phyloP scores from a whole-genome alignment of 2,888 invertebrate genomes.

The Trachelus troglodyta region DNA sequence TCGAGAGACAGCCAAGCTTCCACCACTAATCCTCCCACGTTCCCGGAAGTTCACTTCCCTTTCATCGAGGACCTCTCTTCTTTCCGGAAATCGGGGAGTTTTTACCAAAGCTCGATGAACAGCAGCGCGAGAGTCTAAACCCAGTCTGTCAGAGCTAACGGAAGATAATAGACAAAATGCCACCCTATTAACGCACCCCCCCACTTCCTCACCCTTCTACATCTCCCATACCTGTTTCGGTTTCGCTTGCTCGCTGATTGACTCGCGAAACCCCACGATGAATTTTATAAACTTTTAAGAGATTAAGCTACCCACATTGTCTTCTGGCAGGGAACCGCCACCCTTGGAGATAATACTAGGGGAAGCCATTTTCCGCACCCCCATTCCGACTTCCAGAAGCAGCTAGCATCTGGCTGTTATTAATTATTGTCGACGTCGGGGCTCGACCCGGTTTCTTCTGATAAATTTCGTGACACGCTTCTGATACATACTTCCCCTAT shows the following conservation, averaged over 20 bases:
- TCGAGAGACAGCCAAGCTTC: conserved; percentile 5
- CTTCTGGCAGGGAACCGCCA: conserved; percentile 6
- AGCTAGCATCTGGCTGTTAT: conserved; percentile 33
- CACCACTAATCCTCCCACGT: background rate
- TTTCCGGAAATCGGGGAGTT: background rate
- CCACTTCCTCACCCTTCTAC: background rate
- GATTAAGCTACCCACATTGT: conserved; percentile 24
- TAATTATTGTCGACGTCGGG: conserved; percentile 48
- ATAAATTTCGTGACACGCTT: conserved; percentile 34
- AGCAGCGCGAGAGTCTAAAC: background rate
- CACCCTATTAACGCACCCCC: background rate
- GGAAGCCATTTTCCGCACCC: background rate
- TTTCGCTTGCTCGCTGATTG: no score
- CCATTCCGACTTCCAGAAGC: background rate
- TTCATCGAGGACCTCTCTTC: background rate
- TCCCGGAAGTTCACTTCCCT: conserved; percentile 13
- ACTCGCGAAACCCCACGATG: no score
- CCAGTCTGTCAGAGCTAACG: background rate
- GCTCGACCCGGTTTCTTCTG: conserved; percentile 30
- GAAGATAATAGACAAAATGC: background rate
- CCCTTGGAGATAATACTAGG: conserved; percentile 14
- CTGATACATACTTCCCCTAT: no score
- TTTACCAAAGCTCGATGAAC: background rate
- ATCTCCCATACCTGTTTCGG: no score
- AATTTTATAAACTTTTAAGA: conserved; percentile 15